These are phyloP conservation scores for Samia ricini DNA, from an alignment of 1,140 invertebrate species.

Conservation along the genomic window DNA sequence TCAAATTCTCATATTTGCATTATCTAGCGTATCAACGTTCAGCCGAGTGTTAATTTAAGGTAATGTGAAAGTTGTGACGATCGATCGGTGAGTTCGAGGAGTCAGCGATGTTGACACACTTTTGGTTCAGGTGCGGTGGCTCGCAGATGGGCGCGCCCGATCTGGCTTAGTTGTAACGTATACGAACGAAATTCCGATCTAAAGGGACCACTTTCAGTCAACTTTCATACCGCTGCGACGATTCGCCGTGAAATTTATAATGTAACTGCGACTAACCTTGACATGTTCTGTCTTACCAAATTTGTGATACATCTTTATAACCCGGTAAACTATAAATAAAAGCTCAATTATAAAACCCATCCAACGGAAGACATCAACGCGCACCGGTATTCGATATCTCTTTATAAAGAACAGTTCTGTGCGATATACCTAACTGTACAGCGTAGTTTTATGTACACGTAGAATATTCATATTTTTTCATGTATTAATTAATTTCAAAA, in stretches of 20 bases:
- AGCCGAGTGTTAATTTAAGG: conserved; percentile 65
- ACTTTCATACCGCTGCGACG: conserved; percentile 58
- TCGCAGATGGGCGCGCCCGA: conserved; percentile 61
- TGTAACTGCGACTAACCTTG: neutral
- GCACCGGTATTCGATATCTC: conserved; percentile 24
- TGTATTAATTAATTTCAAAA: too few species aligned
- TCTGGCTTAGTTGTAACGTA: conserved; percentile 39
- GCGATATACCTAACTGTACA: neutral
- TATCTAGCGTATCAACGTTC: conserved; percentile 41
- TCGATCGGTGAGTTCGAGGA: conserved; percentile 64
- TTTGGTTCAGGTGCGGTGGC: conserved; percentile 65
- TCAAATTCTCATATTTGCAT: conserved; percentile 13
- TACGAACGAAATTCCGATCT: conserved; percentile 70
- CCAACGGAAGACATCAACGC: conserved; percentile 71
- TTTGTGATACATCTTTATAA: neutral
- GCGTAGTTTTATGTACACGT: neutral
- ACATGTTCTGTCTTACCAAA: neutral
- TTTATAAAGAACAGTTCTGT: neutral
- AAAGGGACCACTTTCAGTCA: conserved; percentile 63
- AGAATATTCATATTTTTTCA: neutral
- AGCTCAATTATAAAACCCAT: neutral
- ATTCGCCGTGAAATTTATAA: neutral
- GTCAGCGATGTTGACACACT: conserved; percentile 68
- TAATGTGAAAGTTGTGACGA: conserved; percentile 73
- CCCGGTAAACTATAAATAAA: neutral